A percentile compares a stretch with the other conserved stretches of the same genome.
These are phyloP conservation scores for Ahaetulla prasina DNA, from an alignment of 2,113 vertebrate species.

Conservation along the genomic window DNA sequence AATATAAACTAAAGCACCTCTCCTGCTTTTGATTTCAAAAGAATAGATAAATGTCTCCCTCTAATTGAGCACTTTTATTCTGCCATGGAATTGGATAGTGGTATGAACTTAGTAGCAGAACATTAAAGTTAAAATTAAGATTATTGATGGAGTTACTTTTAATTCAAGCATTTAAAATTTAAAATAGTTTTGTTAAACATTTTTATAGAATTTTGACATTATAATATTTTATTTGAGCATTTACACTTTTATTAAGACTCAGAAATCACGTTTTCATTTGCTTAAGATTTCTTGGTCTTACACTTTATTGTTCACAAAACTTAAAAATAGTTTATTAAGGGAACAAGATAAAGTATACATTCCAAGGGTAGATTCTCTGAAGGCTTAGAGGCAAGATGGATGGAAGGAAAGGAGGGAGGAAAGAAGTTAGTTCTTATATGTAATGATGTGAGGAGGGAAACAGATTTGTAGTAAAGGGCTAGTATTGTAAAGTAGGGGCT, in stretches of 20 bases:
- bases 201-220: neutral
- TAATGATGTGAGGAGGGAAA: neutral
- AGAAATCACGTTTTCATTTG: neutral
- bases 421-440: neutral
- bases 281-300: neutral
- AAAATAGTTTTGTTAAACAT: neutral
- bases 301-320: neutral
- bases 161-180: neutral
- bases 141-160: neutral
- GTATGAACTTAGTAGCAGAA: neutral
- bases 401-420: no score
- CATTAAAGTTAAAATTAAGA: neutral
- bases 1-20: neutral
- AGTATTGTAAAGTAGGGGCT: no score
- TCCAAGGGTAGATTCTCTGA: neutral
- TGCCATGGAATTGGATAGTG: neutral
- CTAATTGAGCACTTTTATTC: neutral
- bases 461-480: neutral
- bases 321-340: neutral
- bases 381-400: no score
- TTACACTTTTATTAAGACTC: rapidly evolving
- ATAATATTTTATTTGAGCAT: neutral
- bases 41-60: slow-evolving; percentile 20
- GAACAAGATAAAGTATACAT: neutral
- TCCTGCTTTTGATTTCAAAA: neutral